Percentiles rank a stretch among this genome's conserved stretches.
Evolutionary conservation across 2,888 invertebrate genomes (phyloP).

Genomic region (Aphidius colemani): DNA sequence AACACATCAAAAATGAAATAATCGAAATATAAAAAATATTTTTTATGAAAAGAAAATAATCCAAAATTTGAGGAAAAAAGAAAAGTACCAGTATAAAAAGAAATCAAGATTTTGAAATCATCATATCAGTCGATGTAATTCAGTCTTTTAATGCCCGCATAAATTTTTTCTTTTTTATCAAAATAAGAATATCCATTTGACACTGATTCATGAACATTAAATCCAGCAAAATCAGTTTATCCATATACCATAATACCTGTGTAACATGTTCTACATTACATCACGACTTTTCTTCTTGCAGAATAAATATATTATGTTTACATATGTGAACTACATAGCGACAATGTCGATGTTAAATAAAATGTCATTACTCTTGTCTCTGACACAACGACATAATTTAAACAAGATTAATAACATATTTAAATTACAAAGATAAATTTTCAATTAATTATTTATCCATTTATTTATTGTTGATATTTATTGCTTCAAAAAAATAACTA

Average conservation of each 20-base stretch:
- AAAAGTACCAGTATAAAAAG: background rate
- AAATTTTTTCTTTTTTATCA: slow-evolving; percentile 26
- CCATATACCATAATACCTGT: slow-evolving; percentile 20
- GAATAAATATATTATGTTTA: slow-evolving; percentile 5
- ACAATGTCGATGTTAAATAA: slow-evolving; percentile 32
- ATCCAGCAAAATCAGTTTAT: background rate
- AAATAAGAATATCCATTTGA: slow-evolving; percentile 43
- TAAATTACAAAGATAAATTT: background rate
- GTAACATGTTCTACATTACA: background rate
- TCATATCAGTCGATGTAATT: slow-evolving; percentile 27
- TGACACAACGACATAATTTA: slow-evolving; percentile 28
- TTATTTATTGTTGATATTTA: background rate
- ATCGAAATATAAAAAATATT: too few species aligned
- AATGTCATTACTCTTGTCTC: slow-evolving; percentile 26
- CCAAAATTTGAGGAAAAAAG: too few species aligned
- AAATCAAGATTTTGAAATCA: slow-evolving; percentile 10
- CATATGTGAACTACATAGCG: slow-evolving; percentile 29
- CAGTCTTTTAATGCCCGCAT: slow-evolving; percentile 29
- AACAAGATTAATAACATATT: slow-evolving; percentile 26
- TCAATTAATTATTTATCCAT: background rate
- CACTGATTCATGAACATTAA: slow-evolving; percentile 53
- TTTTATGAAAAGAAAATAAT: too few species aligned
- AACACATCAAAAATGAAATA: too few species aligned
- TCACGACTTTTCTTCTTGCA: background rate
- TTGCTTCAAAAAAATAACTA: background rate